Conservation (phyloP, 2,888 invertebrate genomes). For the Drosophila putrida region DNA sequence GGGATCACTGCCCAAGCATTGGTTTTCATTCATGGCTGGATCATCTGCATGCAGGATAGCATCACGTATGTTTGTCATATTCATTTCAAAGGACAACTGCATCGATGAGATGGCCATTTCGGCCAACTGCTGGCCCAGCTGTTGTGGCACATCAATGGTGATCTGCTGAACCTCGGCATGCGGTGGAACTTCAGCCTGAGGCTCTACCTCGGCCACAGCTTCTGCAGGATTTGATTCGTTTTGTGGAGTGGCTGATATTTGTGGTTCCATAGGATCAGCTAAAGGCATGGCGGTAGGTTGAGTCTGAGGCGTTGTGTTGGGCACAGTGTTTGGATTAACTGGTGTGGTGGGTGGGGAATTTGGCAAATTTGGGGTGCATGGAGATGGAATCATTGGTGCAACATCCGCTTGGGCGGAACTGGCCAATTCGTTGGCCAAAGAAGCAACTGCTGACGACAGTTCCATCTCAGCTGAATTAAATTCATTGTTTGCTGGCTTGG, state of each 20-base stretch:
- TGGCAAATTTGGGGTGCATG: conserved; percentile 20
- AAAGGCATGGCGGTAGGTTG: conserved; percentile 22
- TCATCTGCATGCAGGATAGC: conserved; percentile 51
- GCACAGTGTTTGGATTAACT: conserved; percentile 11
- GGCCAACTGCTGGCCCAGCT: conserved; percentile 53
- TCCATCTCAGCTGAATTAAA: background rate
- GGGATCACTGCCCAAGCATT: conserved; percentile 23
- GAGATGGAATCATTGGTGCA: conserved; percentile 24
- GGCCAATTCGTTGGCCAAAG: conserved; percentile 3
- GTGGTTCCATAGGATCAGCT: conserved; percentile 37
- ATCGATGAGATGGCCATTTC: conserved; percentile 76
- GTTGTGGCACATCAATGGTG: conserved; percentile 57
- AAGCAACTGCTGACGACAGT: background rate
- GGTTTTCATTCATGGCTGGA: rapidly evolving
- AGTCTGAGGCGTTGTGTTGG: conserved; percentile 23
- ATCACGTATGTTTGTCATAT: conserved; percentile 75
- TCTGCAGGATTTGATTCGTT: background rate
- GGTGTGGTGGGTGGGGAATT: conserved; percentile 11
- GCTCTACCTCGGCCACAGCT: background rate
- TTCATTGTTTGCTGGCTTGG: background rate
- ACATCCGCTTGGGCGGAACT: conserved; percentile 18
- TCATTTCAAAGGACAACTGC: conserved; percentile 81
- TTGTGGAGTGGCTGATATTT: conserved; percentile 27
- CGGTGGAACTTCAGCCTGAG: too few relatives aligned
- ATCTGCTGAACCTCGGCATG: conserved; percentile 38